Evolutionary conservation across 2,888 invertebrate species (phyloP), one percentile per base, ranked within the genome.

Genomic region (Diarsia brunnea): DNA sequence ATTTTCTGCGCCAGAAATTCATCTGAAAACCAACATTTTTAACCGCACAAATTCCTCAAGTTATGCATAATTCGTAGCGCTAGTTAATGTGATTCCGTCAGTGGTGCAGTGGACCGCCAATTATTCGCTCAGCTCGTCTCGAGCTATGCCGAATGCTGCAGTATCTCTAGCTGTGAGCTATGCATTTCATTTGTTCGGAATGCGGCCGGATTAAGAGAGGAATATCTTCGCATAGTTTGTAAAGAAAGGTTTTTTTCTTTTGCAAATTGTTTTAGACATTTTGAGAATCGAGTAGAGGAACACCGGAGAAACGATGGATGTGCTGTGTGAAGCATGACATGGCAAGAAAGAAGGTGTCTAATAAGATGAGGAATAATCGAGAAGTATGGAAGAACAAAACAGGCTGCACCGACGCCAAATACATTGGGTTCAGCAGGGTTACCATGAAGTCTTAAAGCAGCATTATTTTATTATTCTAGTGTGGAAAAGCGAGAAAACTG

Each of bases 71-170:
- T 19, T 65, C 24, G 14, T 45, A 14, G 21, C 47, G 43, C 71
- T 49, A 65, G n/a, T 14, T 68, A 72, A 60, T 67, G 55, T 60
- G 75, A 76, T 76, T 73, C 69, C 45, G 63, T 16, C 53, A 55
- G 65, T 84, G n/a, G 67, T 27, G 84, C 84, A 78, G 68, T 45
- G 43, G 63, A 75, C 75, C 75, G 69, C 71, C 81, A 87, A 86
- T 86, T 87, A 81, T 69, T 73, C 88, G 88, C 79, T 86, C 69
- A 77, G 86, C 69, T 86, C 79, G 75, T 51, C 45, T 38, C 70
- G 67, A 58, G 82, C 27, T 84, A 87, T 87, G 74, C 47, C 14
- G 31, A 61, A 43, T 47, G 51, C 43, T 63, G 24, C 27, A 45
- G 43, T 64, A 45, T 53, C 55, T 38, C 7, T 38, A 38, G 38